These are phyloP conservation scores for Pocillopora grandis DNA, from an alignment of 92 coral and sea anemone species.

Conservation along the genomic window DNA sequence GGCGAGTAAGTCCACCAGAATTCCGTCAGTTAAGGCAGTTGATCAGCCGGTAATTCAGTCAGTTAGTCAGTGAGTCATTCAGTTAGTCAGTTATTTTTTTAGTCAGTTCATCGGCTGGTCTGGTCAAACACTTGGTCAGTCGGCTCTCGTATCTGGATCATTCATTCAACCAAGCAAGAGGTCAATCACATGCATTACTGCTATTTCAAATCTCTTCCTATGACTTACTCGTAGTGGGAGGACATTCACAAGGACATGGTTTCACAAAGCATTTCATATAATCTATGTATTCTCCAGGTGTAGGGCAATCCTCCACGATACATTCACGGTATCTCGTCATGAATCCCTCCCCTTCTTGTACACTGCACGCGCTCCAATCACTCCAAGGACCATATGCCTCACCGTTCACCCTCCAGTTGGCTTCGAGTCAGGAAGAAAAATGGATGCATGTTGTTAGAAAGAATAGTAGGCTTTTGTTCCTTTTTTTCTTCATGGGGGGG, in stretches of 20 bases:
- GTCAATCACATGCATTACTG: background rate
- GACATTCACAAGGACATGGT: constrained; percentile 34
- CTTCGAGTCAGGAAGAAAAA: background rate
- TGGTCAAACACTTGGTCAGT: too few species aligned
- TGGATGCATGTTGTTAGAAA: background rate
- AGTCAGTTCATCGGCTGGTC: background rate
- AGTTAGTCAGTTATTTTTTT: background rate
- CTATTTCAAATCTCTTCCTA: background rate
- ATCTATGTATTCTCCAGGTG: constrained; percentile 46
- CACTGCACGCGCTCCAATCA: constrained; percentile 52
- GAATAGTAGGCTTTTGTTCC: background rate
- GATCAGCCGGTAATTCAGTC: too few species aligned
- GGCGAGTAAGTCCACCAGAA: too few species aligned
- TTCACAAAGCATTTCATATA: constrained; percentile 33
- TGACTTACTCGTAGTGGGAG: background rate
- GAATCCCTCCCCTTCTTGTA: constrained; percentile 48
- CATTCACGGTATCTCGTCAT: constrained; percentile 45
- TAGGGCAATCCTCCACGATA: constrained; percentile 32
- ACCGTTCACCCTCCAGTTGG: constrained; percentile 1
- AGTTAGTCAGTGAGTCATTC: too few species aligned
- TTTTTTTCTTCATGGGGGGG: background rate
- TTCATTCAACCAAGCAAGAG: too few species aligned
- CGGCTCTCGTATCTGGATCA: too few species aligned
- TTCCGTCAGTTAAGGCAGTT: too few species aligned
- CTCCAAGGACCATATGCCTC: constrained; percentile 50